phyloP scores from a whole-genome alignment of 92 coral and sea anemone species.

The Palythoa heliodiscus region DNA sequence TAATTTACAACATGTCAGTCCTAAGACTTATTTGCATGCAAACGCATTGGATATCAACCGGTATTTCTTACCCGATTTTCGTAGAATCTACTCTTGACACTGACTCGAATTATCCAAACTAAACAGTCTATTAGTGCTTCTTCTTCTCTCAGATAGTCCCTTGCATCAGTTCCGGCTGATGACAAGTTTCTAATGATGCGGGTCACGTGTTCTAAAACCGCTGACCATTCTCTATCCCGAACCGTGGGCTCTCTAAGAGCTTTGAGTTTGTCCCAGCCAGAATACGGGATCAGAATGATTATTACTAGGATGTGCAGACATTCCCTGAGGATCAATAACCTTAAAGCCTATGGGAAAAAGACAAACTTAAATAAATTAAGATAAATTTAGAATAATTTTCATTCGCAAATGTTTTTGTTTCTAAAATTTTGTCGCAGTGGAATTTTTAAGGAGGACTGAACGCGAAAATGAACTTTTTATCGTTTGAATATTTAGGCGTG shows the following conservation, averaged over 20 bases:
- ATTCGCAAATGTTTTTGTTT: not conserved
- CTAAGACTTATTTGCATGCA: too few species aligned
- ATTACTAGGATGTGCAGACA: constrained; percentile 89
- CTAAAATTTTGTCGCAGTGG: not conserved
- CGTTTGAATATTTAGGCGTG: too few species aligned
- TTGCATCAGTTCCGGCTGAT: constrained; percentile 91
- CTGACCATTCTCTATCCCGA: constrained; percentile 74
- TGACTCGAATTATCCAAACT: constrained; percentile 82
- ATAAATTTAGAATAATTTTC: not conserved
- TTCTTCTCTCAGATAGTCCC: constrained; percentile 89
- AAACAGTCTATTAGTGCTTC: constrained; percentile 82
- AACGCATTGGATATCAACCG: too few species aligned
- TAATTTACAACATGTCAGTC: too few species aligned
- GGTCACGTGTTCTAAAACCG: constrained; percentile 82
- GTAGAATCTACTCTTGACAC: constrained; percentile 69
- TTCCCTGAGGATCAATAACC: constrained; percentile 73
- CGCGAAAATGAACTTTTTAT: too few species aligned
- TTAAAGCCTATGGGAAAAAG: constrained; percentile 66
- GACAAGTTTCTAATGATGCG: constrained; percentile 93
- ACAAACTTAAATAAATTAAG: not conserved
- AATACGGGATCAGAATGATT: constrained; percentile 77
- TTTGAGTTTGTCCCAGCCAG: constrained; percentile 88
- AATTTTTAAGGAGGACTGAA: not conserved
- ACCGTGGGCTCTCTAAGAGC: constrained; percentile 78
- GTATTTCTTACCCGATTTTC: constrained; percentile 63